phyloP scores from a whole-genome alignment of 2,797 vertebrate genomes.

The Amblyopsis hoosieri region DNA sequence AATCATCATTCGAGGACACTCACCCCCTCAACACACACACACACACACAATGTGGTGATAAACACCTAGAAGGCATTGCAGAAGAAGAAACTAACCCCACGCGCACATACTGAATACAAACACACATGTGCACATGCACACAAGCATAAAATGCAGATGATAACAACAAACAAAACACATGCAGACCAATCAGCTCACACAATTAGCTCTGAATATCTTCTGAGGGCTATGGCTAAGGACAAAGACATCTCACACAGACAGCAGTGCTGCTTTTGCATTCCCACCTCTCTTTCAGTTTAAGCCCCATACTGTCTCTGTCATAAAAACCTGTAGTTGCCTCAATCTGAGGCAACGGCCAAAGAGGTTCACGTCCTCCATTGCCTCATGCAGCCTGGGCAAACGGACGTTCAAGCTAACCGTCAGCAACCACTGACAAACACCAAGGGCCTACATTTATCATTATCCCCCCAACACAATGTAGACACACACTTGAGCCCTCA shows the following conservation, averaged over 20 bases:
- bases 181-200: slow-evolving; percentile 3
- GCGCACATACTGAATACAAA: background rate
- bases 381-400: slow-evolving; percentile 1
- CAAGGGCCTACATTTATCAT: slow-evolving; percentile 28
- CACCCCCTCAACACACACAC: slow-evolving; percentile 9
- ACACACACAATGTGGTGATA: background rate
- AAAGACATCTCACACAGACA: background rate
- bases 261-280: slow-evolving; percentile 32
- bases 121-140: background rate
- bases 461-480: slow-evolving; percentile 10
- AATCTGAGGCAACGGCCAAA: background rate
- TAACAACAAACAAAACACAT: slow-evolving; percentile 18
- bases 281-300: background rate
- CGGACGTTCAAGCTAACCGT: slow-evolving; percentile 24
- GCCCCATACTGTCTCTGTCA: background rate
- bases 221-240: slow-evolving; percentile 8
- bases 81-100: background rate
- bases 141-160: background rate
- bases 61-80: background rate
- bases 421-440: slow-evolving; percentile 24
- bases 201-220: slow-evolving; percentile 28
- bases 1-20: slow-evolving; percentile 45
- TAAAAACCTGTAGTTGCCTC: background rate
- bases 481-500: background rate
- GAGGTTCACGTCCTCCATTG: background rate